Conservation (phyloP, 2,888 invertebrate species). For the Leucoma salicis region DNA sequence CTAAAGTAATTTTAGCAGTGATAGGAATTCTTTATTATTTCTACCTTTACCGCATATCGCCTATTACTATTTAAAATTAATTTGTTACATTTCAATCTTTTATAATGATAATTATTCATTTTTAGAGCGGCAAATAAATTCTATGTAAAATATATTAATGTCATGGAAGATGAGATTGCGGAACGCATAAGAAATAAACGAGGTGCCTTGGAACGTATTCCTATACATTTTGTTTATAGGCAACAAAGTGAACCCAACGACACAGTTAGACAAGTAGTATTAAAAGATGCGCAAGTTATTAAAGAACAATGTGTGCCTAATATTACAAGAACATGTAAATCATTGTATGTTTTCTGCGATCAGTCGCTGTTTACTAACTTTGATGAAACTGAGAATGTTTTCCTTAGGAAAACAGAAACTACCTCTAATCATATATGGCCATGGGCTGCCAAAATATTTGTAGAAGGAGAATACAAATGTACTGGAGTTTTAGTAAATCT, state of each 20-base stretch:
- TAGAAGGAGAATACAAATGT: conserved; percentile 86
- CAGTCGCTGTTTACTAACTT: conserved; percentile 64
- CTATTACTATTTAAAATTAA: too few relatives aligned
- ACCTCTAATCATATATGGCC: conserved; percentile 75
- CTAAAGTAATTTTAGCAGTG: too few relatives aligned
- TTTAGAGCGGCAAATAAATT: conserved; percentile 64
- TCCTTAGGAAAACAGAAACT: conserved; percentile 36
- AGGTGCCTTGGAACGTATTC: conserved; percentile 37
- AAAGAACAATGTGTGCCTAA: conserved; percentile 72
- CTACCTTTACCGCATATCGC: too few relatives aligned
- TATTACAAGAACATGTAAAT: conserved; percentile 75
- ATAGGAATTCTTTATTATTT: too few relatives aligned
- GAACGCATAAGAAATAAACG: conserved; percentile 45
- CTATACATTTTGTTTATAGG: conserved; percentile 58
- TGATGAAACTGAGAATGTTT: conserved; percentile 46
- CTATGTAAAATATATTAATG: conserved; percentile 60
- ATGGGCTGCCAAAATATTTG: conserved; percentile 88
- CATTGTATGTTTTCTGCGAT: conserved; percentile 80
- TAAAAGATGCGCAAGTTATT: conserved; percentile 62
- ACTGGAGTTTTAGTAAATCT: conserved; percentile 85
- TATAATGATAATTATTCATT: too few relatives aligned
- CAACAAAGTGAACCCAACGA: conserved; percentile 34
- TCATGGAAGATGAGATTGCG: conserved; percentile 50
- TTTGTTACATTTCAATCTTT: too few relatives aligned
- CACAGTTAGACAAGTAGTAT: conserved; percentile 44